Base-by-base conservation (phyloP, 1,140 invertebrate genomes). In the Drosophila athabasca region DNA sequence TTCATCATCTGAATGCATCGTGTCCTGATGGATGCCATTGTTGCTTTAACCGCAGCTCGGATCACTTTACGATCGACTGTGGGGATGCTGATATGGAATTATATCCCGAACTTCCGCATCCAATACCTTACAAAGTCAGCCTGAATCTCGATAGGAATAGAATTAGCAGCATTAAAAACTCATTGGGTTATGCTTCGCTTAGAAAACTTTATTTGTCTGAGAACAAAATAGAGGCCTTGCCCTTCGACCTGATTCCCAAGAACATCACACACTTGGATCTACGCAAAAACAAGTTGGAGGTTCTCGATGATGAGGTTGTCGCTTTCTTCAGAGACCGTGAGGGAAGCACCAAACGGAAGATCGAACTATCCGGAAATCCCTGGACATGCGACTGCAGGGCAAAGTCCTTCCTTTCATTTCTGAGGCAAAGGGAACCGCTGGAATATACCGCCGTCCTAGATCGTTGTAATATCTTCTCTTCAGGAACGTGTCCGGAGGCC, bases 21-120 rank as follows among this genome's bases (percentile, higher is more conserved):
- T 67, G 64, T 8, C 60, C 64, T 0, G 45, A 46, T n/a, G 45
- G 64, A 52, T 67, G 64, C 19, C 0, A 0, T 0, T 67, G 64
- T 46, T 67, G 59, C 19, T 5, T 51, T 0, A 26, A 51, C 3
- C 19, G 24, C 1, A 17, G n/a, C 1, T n/a, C 39, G 0, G 26
- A 19, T 2, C 13, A 64, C 4, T 67, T 67, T 6, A 6, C 45
- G 7, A 35, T 67, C 17, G 5, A 64, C 26, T 64, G 64, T 19
- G 9, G 11, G 2, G 0, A 7, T 29, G 0, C n/a, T 3, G n/a
- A 8, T 35, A 48, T 67, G 29, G 7, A 51, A 0, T 52, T 15
- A 2, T 67, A 22, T 19, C 64, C 64, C 3, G 19, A 2, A 0
- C 48, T 64, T 3, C 59, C 59, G 1, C 1, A 26, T 7, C 13